Percentiles rank a stretch among this genome's conserved stretches.
Evolutionary conservation across 2,797 vertebrate species (phyloP).

Genomic region (Trachops cirrhosus): DNA sequence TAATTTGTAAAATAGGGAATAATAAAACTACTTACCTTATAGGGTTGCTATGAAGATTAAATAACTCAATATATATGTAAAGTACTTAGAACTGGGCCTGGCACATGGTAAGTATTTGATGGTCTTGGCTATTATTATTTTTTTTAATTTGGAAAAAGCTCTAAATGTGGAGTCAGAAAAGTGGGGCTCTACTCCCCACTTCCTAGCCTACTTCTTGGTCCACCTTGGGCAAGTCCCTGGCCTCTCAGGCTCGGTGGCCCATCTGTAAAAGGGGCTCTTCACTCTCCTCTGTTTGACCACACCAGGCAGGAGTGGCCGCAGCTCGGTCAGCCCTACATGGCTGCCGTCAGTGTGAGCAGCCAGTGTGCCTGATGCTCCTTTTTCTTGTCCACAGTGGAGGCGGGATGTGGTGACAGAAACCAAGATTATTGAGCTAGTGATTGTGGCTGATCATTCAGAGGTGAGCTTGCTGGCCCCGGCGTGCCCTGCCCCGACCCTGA

Average conservation of each 20-base stretch:
- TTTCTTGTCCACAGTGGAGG: slow-evolving; percentile 70
- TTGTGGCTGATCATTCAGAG: slow-evolving; percentile 92
- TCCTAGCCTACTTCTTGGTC: not conserved
- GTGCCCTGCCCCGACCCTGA: rapidly evolving
- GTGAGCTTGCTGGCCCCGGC: slow-evolving; percentile 76
- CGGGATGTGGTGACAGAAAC: slow-evolving; percentile 87
- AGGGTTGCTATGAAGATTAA: slow-evolving; percentile 1
- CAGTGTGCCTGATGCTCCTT: not conserved
- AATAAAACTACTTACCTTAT: not conserved
- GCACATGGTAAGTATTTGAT: not conserved
- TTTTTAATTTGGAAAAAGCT: not conserved
- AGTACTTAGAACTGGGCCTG: not conserved
- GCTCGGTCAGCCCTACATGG: not conserved
- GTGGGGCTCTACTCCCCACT: not conserved
- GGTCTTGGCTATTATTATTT: not conserved
- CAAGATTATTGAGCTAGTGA: slow-evolving; percentile 92
- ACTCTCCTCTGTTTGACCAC: not conserved
- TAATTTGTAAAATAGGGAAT: not conserved
- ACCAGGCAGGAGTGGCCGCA: not conserved
- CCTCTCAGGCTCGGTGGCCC: not conserved
- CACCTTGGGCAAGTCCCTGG: not conserved
- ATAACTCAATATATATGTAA: not conserved
- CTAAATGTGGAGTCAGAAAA: not conserved
- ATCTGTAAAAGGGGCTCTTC: not conserved
- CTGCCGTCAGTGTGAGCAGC: not conserved